A percentile compares a stretch with the other conserved stretches of the same genome.
Evolutionary conservation across 2,113 vertebrate species (phyloP).

Genomic region (Anguilla japonica): DNA sequence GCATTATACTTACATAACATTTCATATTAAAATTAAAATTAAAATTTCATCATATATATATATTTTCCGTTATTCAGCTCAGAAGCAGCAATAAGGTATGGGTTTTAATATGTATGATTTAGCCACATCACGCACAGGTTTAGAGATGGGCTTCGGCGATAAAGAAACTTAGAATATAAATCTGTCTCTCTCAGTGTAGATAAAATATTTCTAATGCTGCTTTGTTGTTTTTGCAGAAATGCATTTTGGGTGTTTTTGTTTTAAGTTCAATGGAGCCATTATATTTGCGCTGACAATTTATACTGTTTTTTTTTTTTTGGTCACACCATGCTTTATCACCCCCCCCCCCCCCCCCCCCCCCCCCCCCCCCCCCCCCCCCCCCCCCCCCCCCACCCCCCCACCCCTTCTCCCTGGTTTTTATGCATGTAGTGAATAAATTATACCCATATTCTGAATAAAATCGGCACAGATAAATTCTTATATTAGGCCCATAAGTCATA

Average conservation of each 20-base stretch:
- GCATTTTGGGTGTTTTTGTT: neutral
- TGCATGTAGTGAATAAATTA: neutral
- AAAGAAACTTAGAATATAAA: neutral
- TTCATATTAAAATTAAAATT: conserved; percentile 10
- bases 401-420: neutral
- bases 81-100: neutral
- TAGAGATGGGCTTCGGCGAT: neutral
- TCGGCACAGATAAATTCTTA: neutral
- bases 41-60: conserved; percentile 1
- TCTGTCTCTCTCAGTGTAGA: neutral
- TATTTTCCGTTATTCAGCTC: neutral
- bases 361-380: no score
- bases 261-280: neutral
- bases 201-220: neutral
- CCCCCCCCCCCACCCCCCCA: neutral
- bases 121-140: neutral
- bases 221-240: neutral
- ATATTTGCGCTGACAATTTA: neutral
- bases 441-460: neutral
- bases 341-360: neutral
- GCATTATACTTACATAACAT: conserved; percentile 1
- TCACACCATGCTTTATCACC: neutral
- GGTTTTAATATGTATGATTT: neutral
- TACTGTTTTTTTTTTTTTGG: neutral
- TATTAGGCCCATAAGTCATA: neutral